Conservation (phyloP, 1,140 invertebrate genomes). For the Portunus trituberculatus region DNA sequence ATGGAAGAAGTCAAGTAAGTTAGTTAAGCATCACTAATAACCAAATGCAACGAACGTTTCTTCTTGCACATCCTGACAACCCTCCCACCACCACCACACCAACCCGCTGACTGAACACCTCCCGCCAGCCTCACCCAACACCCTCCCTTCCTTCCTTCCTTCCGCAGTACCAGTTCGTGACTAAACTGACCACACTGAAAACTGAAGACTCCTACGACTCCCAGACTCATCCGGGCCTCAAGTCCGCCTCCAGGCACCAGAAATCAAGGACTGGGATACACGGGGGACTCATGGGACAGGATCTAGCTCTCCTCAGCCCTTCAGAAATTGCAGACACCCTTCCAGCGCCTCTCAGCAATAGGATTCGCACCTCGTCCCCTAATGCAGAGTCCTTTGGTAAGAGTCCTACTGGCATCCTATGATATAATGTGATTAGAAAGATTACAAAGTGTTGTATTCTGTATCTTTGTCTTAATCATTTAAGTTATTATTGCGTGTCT, state of each 20-base stretch:
- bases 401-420: too few species aligned
- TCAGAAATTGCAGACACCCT: slow-evolving; percentile 53
- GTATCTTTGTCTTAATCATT: too few species aligned
- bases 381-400: slow-evolving; percentile 37
- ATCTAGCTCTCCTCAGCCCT: slow-evolving; percentile 39
- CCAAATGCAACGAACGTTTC: too few species aligned
- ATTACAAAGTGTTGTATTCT: too few species aligned
- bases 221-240: not conserved
- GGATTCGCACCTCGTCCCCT: not conserved
- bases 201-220: not conserved
- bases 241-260: slow-evolving; percentile 46
- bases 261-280: slow-evolving; percentile 47
- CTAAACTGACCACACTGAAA: slow-evolving; percentile 53
- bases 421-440: too few species aligned
- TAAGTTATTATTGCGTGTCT: not conserved
- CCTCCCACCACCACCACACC: too few species aligned
- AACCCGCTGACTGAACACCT: too few species aligned
- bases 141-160: not conserved
- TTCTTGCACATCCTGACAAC: too few species aligned
- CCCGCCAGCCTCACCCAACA: too few species aligned
- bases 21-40: too few species aligned
- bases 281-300: not conserved
- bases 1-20: too few species aligned
- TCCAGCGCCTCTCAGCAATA: slow-evolving; percentile 37
- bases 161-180: slow-evolving; percentile 59